These are phyloP conservation scores for Halyomorpha halys DNA, from an alignment of 1,140 invertebrate genomes.

Conservation along the genomic window DNA sequence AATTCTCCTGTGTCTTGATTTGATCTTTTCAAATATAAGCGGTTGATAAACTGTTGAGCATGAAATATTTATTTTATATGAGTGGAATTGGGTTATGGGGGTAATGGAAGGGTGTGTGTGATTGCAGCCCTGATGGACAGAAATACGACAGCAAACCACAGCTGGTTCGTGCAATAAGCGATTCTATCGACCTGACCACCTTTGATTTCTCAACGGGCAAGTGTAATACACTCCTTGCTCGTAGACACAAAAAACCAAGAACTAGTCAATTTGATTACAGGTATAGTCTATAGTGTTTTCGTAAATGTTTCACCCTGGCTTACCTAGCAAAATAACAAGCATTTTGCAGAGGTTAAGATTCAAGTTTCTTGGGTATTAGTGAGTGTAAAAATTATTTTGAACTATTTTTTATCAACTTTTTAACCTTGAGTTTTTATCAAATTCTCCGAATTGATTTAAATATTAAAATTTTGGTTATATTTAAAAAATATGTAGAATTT, in stretches of 20 bases:
- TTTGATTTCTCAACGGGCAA: constrained; percentile 76
- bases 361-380: neutral
- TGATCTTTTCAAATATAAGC: neutral
- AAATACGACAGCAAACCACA: constrained; percentile 73
- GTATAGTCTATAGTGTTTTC: constrained; percentile 34
- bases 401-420: no score
- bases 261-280: constrained; percentile 53
- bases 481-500: no score
- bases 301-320: no score
- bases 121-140: constrained; percentile 60
- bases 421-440: no score
- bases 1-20: neutral
- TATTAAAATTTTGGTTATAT: no score
- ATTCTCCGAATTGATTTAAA: no score
- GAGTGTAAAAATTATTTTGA: no score
- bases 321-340: neutral
- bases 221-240: constrained; percentile 49
- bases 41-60: neutral
- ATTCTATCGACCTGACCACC: constrained; percentile 64
- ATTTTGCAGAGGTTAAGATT: neutral
- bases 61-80: constrained; percentile 5
- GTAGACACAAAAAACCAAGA: constrained; percentile 53
- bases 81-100: constrained; percentile 11
- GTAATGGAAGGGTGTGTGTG: constrained; percentile 25
- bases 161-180: constrained; percentile 62